Evolutionary conservation across 2,113 vertebrate species (phyloP), one percentile per base, ranked within the genome.

Genomic region (Lathamus discolor): DNA sequence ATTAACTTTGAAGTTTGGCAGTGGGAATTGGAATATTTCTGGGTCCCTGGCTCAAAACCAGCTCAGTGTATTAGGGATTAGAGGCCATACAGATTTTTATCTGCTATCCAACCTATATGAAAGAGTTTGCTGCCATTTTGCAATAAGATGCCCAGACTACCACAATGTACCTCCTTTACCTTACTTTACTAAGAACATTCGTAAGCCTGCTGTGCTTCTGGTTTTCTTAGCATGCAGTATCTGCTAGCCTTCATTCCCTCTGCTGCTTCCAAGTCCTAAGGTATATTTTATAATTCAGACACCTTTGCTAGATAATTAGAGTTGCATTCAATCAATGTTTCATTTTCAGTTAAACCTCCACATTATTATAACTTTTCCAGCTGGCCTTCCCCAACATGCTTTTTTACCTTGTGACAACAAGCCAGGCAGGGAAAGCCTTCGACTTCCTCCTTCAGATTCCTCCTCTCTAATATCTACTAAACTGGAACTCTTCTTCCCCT

Each of bases 401-500:
- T 63, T 84, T 76, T 98, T 98, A 99, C 99, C 99, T 98, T 99
- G 99, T 89, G 99, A 99, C 90, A 99, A 98, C 93, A 99, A 98
- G 57, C 99, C 99, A 11, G 99, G 99, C 10, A 99, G 98, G 9
- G 99, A 99, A 51, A 99, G 99, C 76, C 99, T 99, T 69, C 99
- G 98, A 86, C 98, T 98, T 66, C 98, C 97, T 75, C 98, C 98
- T 94, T 99, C 99, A 0, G 98, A 98, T 88, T 99, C 99, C 80
- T 99, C 99, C 96, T 99, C 98, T 49, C 98, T 98, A 96, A 99
- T 99, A 94, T 99, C 99, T 59, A 99, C 99, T 8, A 99, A 98
- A 97, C 99, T 99, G 93, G 98, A 99, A 97, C 99, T 99, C 97
- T 99, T 99, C 98, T 99, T 99, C 10, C 98, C 98, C 95, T 99